A percentile compares a stretch with the other conserved stretches of the same genome.
Conservation (phyloP, 92 coral and sea anemone genomes). For the Bergia sp. region DNA sequence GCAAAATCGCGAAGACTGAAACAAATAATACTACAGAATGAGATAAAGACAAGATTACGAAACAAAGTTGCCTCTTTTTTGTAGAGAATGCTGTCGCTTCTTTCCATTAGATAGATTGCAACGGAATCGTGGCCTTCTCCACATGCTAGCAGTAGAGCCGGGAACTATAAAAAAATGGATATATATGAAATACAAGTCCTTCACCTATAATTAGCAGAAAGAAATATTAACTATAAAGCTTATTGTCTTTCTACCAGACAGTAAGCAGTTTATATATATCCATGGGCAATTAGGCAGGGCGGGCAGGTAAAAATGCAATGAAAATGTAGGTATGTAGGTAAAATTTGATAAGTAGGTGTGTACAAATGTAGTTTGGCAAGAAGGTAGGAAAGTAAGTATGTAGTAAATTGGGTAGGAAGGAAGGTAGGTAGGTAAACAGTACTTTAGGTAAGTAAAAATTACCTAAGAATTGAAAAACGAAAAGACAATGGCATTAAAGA, state of each 20-base stretch:
- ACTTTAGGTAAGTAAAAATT: too few species aligned
- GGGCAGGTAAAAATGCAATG: not conserved
- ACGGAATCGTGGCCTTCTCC: slow-evolving; percentile 18
- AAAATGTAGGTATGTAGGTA: not conserved
- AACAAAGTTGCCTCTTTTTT: not conserved
- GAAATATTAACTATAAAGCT: too few species aligned
- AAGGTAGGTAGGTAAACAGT: not conserved
- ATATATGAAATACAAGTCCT: not conserved
- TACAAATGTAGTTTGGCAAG: too few species aligned
- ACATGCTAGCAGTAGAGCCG: not conserved
- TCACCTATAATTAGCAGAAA: too few species aligned
- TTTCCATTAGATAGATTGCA: not conserved
- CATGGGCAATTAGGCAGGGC: not conserved
- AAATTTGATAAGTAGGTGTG: not conserved
- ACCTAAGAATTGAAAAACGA: not conserved
- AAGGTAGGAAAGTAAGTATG: too few species aligned
- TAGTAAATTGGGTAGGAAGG: not conserved
- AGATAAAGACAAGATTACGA: not conserved
- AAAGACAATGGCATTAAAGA: not conserved
- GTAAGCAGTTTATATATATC: not conserved
- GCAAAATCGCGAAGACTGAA: not conserved
- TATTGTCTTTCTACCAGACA: not conserved
- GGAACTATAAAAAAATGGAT: not conserved
- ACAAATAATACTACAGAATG: not conserved
- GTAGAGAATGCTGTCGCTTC: not conserved